Conservation (phyloP, 2,113 vertebrate species). For the Platichthys flesus region DNA sequence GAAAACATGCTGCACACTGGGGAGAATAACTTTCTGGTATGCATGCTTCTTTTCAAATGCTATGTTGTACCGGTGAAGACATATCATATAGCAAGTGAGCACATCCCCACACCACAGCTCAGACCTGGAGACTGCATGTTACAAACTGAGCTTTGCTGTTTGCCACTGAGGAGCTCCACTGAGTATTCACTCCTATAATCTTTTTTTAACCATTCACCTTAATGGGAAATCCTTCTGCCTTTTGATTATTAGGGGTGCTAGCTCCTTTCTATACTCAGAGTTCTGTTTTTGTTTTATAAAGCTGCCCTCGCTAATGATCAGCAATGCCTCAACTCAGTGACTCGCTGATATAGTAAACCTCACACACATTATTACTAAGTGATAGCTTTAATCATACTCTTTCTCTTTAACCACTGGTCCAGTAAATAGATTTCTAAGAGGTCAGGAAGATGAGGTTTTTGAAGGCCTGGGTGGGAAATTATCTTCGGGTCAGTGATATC, state of each 20-base stretch:
- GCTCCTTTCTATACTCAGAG: not conserved
- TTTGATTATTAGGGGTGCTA: slow-evolving; percentile 21
- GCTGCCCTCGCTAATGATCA: slow-evolving; percentile 41
- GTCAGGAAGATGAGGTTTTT: slow-evolving; percentile 45
- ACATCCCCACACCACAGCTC: slow-evolving; percentile 31
- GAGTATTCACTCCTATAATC: slow-evolving; percentile 14
- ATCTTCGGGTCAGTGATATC: slow-evolving; percentile 67
- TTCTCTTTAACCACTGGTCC: slow-evolving; percentile 53
- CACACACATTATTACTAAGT: slow-evolving; percentile 11
- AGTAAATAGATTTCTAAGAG: slow-evolving; percentile 57
- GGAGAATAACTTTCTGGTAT: not conserved
- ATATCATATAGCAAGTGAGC: slow-evolving; percentile 25
- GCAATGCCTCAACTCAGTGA: slow-evolving; percentile 28
- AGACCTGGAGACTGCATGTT: slow-evolving; percentile 38
- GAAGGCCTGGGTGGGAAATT: slow-evolving; percentile 49
- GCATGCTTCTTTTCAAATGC: slow-evolving; percentile 33
- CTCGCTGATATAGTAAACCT: slow-evolving; percentile 20
- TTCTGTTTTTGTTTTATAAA: slow-evolving; percentile 5
- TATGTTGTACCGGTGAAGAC: slow-evolving; percentile 30
- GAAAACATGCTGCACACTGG: not conserved
- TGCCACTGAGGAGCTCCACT: slow-evolving; percentile 10
- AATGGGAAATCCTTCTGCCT: slow-evolving; percentile 16
- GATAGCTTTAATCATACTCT: slow-evolving; percentile 30
- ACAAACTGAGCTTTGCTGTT: slow-evolving; percentile 29
- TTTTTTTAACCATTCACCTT: slow-evolving; percentile 45